phyloP scores from a whole-genome alignment of 2,888 invertebrate species.

The Dromius quadrimaculatus region DNA sequence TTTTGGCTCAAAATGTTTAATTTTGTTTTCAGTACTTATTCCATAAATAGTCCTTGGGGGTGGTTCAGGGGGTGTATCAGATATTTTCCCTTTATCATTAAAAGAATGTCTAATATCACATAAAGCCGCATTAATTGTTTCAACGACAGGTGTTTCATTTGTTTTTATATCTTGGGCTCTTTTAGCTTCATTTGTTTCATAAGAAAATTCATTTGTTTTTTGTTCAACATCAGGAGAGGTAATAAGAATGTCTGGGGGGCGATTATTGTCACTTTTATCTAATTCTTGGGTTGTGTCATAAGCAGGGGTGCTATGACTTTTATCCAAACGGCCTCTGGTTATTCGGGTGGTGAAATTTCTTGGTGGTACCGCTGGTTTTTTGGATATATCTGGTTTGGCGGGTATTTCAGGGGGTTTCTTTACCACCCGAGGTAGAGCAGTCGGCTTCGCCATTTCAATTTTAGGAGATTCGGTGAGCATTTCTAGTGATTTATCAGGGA shows the following conservation, averaged over 20 bases:
- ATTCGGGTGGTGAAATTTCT: conserved; percentile 56
- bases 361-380: conserved; percentile 63
- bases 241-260: conserved; percentile 42
- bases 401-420: conserved; percentile 60
- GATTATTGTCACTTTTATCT: conserved; percentile 48
- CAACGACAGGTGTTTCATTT: conserved; percentile 41
- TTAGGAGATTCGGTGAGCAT: conserved; percentile 29
- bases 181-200: conserved; percentile 64
- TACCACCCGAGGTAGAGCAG: conserved; percentile 60
- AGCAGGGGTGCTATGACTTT: conserved; percentile 86
- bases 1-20: conserved; percentile 61
- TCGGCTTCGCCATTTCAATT: conserved; percentile 58
- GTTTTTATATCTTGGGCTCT: conserved; percentile 37
- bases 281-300: conserved; percentile 71
- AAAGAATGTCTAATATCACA: conserved; percentile 42
- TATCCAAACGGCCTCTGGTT: conserved; percentile 75
- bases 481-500: conserved; percentile 31
- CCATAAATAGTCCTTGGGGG: conserved; percentile 51
- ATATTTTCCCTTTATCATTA: conserved; percentile 37
- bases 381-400: conserved; percentile 59
- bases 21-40: conserved; percentile 13
- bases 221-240: conserved; percentile 58
- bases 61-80: conserved; percentile 48
- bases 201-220: conserved; percentile 60
- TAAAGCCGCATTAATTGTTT: conserved; percentile 43